Conservation (phyloP, 2,888 invertebrate genomes). For the Drosophila cracens region DNA sequence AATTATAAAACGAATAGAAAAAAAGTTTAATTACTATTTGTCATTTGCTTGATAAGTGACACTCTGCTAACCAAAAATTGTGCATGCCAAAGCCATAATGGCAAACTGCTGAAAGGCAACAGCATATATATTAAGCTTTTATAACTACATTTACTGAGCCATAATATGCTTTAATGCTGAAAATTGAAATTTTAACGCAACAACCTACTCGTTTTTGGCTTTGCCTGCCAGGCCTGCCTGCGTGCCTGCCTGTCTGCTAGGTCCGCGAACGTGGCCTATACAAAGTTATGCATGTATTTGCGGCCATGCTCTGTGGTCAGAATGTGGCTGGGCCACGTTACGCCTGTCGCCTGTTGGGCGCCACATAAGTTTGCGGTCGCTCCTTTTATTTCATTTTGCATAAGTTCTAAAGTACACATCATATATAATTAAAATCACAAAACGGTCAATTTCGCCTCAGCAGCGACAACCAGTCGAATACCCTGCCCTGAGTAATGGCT, state of each 20-base stretch:
- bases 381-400: slow-evolving; percentile 75
- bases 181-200: slow-evolving; percentile 77
- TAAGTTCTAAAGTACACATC: slow-evolving; percentile 82
- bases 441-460: slow-evolving; percentile 77
- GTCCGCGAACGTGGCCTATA: slow-evolving; percentile 41
- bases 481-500: slow-evolving; percentile 54
- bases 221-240: neutral
- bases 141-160: slow-evolving; percentile 72
- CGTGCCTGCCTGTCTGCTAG: neutral
- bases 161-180: slow-evolving; percentile 70
- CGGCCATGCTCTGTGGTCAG: slow-evolving; percentile 72
- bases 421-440: slow-evolving; percentile 82
- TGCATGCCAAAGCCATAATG: slow-evolving; percentile 5
- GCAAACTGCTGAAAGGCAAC: slow-evolving; percentile 26
- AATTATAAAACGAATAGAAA: slow-evolving; percentile 60
- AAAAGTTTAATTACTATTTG: slow-evolving; percentile 59
- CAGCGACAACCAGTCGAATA: slow-evolving; percentile 22
- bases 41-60: slow-evolving; percentile 55
- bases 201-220: slow-evolving; percentile 31
- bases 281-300: slow-evolving; percentile 68
- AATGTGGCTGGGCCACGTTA: slow-evolving; percentile 60
- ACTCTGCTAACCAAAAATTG: slow-evolving; percentile 26
- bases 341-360: slow-evolving; percentile 60
- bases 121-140: slow-evolving; percentile 62
- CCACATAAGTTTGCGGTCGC: slow-evolving; percentile 75